Percentiles rank a stretch among this genome's conserved stretches.
Conservation (phyloP, 2,113 vertebrate species). For the Ptilonorhynchus violaceus region DNA sequence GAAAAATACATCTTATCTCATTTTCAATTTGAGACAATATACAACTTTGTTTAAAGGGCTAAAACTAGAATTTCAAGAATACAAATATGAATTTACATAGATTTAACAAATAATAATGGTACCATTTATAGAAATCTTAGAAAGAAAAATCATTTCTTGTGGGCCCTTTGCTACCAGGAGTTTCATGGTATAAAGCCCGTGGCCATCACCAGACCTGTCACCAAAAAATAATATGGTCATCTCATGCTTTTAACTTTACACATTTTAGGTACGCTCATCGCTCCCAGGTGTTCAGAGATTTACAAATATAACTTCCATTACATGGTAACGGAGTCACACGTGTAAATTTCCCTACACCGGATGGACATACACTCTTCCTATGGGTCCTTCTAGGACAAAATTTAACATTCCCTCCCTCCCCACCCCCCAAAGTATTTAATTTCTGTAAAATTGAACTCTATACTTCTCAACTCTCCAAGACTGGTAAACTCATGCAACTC, state of each 20-base stretch:
- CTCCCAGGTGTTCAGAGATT: constrained; percentile 38
- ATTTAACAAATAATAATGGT: constrained; percentile 73
- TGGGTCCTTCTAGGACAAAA: constrained; percentile 73
- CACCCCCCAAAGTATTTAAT: constrained; percentile 26
- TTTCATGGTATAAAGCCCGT: constrained; percentile 65
- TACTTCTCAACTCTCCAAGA: constrained; percentile 63
- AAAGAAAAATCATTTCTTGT: constrained; percentile 67
- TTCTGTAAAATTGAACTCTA: constrained; percentile 60
- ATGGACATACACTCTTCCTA: constrained; percentile 61
- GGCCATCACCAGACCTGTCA: constrained; percentile 61
- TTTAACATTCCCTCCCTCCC: constrained; percentile 37
- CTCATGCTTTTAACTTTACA: constrained; percentile 62
- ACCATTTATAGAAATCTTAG: constrained; percentile 71
- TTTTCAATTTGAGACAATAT: constrained; percentile 73
- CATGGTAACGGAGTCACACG: constrained; percentile 67
- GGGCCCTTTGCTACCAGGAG: constrained; percentile 63
- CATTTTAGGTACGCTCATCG: constrained; percentile 44
- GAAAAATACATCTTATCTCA: constrained; percentile 73
- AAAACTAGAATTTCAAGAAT: constrained; percentile 72
- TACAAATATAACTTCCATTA: constrained; percentile 72
- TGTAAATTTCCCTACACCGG: constrained; percentile 49
- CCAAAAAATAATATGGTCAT: constrained; percentile 66
- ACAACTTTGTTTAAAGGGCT: constrained; percentile 73
- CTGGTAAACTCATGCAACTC: constrained; percentile 67
- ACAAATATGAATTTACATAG: constrained; percentile 74